A percentile compares a stretch with the other conserved stretches of the same genome.
phyloP scores from a whole-genome alignment of 2,113 vertebrate genomes.

The Dicaeum eximium region DNA sequence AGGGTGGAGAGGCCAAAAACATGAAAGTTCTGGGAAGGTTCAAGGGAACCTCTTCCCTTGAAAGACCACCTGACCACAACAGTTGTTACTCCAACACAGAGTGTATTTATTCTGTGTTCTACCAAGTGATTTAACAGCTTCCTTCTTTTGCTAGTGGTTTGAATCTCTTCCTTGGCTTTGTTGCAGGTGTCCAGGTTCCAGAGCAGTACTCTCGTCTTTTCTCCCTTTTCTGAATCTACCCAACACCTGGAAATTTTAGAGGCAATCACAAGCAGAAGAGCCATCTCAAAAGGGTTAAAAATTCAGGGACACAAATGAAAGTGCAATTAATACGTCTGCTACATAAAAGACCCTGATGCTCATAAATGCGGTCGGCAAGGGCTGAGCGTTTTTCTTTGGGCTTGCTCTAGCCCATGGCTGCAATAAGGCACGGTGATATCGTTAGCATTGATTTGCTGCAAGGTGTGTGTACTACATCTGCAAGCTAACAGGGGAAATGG shows the following conservation, averaged over 20 bases:
- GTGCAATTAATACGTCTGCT: slow-evolving; percentile 22
- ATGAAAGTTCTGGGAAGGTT: not conserved
- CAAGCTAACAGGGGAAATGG: slow-evolving; percentile 47
- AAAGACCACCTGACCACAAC: not conserved
- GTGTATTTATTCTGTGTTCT: not conserved
- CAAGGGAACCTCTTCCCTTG: not conserved
- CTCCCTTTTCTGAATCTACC: not conserved
- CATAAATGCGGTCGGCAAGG: not conserved
- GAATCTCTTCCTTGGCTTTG: not conserved
- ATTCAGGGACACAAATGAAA: slow-evolving; percentile 28
- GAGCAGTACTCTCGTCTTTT: not conserved
- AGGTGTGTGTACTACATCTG: slow-evolving; percentile 45
- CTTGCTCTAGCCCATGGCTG: not conserved
- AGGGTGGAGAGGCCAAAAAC: not conserved
- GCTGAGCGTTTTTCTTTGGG: slow-evolving; percentile 27
- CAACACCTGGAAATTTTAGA: not conserved
- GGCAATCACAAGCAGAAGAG: not conserved
- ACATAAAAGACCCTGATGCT: not conserved
- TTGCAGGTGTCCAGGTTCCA: not conserved
- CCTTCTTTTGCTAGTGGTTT: not conserved
- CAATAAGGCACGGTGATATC: slow-evolving; percentile 20
- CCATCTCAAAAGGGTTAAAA: slow-evolving; percentile 25
- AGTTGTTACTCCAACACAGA: not conserved
- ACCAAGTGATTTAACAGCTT: not conserved
- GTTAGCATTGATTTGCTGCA: slow-evolving; percentile 63